Evolutionary conservation across 1,140 invertebrate genomes (phyloP).

Genomic region (Apis florea): DNA sequence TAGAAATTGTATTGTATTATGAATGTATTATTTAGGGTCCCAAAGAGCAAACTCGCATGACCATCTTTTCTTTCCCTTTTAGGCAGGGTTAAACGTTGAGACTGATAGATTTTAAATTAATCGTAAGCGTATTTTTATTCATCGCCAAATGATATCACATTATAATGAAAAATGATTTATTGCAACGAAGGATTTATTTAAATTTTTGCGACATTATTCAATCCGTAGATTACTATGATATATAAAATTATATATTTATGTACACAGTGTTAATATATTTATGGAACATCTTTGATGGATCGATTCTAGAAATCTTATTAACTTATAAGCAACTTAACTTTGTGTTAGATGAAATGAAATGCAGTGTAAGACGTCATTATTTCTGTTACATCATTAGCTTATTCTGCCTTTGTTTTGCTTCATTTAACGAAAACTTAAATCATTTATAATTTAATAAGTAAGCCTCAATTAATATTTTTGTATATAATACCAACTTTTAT

Average conservation of each 20-base stretch:
- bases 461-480: no score
- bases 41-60: conserved; percentile 72
- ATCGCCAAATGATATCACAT: conserved; percentile 32
- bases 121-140: conserved; percentile 69
- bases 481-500: no score
- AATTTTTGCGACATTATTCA: background rate
- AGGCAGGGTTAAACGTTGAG: conserved; percentile 75
- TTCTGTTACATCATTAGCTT: no score
- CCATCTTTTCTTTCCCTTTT: conserved; percentile 72
- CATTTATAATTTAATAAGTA: no score
- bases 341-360: no score
- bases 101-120: conserved; percentile 74
- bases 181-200: background rate
- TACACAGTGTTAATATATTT: no score
- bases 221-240: background rate
- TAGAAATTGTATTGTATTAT: conserved; percentile 19
- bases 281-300: no score
- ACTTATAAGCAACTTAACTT: no score
- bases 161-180: background rate
- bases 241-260: background rate
- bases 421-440: no score
- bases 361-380: no score
- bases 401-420: no score
- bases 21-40: conserved; percentile 49
- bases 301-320: no score